Conservation (phyloP, 2,888 invertebrate species). For the Hetaerina titia region DNA sequence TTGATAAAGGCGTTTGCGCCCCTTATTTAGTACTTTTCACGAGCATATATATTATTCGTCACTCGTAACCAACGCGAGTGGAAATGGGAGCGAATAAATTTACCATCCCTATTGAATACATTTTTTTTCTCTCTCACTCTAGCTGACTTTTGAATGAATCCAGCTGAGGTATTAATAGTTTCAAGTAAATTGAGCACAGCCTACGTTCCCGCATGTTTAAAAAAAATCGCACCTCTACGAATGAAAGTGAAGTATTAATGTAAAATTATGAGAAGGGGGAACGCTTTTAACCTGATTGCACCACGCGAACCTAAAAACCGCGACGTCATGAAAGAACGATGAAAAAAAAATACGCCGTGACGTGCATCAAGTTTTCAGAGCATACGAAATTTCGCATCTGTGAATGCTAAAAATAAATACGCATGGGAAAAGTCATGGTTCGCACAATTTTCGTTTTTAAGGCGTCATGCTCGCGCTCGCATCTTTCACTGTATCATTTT, state of each 20-base stretch:
- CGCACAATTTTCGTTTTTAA: background rate
- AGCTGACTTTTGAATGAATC: background rate
- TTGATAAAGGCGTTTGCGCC: background rate
- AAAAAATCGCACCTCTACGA: background rate
- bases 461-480: background rate
- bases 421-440: background rate
- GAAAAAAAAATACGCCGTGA: background rate
- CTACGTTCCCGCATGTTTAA: background rate
- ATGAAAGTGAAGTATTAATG: background rate
- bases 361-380: background rate
- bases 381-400: background rate
- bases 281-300: conserved; percentile 62
- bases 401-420: background rate
- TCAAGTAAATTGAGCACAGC: background rate
- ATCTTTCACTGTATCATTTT: background rate
- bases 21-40: background rate
- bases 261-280: background rate
- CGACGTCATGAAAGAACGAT: background rate
- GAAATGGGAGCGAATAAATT: background rate
- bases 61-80: background rate
- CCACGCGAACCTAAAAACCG: background rate
- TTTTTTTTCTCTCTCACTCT: background rate
- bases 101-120: background rate
- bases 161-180: background rate
- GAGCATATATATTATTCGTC: background rate